Conservation (phyloP, 1,140 invertebrate genomes). For the Macrotrachela quadricornifera region DNA sequence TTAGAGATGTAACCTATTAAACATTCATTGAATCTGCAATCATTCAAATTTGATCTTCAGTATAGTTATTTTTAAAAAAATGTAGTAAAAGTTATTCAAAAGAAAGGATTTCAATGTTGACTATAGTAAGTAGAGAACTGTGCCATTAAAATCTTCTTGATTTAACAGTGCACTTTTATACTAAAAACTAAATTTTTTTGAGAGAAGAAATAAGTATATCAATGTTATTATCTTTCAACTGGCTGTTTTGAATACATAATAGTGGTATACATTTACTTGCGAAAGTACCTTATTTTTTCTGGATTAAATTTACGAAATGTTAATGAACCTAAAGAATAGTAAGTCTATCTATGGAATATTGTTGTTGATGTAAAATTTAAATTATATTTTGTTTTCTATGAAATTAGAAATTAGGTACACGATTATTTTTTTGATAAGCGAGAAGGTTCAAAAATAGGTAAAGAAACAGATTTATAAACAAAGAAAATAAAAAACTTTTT, state of each 20-base stretch:
- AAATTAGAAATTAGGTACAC: slow-evolving; percentile 77
- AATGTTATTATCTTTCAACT: slow-evolving; percentile 62
- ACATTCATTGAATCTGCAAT: no score
- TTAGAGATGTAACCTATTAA: no score
- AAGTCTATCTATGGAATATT: slow-evolving; percentile 92
- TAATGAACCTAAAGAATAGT: slow-evolving; percentile 53
- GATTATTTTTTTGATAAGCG: slow-evolving; percentile 92
- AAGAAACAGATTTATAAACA: slow-evolving; percentile 4
- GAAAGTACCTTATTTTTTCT: slow-evolving; percentile 31
- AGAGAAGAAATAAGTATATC: background rate
- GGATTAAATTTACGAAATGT: slow-evolving; percentile 59
- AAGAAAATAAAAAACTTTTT: background rate
- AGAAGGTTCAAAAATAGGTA: slow-evolving; percentile 80
- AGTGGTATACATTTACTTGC: background rate
- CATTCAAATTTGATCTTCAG: no score
- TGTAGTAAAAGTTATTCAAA: background rate
- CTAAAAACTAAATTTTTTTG: no score
- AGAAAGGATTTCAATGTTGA: no score
- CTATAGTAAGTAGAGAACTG: no score
- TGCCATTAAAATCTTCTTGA: no score
- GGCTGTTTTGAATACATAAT: background rate
- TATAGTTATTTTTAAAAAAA: slow-evolving; percentile 27
- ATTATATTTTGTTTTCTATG: background rate
- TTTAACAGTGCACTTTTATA: no score
- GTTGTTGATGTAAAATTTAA: slow-evolving; percentile 42